phyloP scores from a whole-genome alignment of 92 coral and sea anemone genomes.

The Palythoa caribaeorum region DNA sequence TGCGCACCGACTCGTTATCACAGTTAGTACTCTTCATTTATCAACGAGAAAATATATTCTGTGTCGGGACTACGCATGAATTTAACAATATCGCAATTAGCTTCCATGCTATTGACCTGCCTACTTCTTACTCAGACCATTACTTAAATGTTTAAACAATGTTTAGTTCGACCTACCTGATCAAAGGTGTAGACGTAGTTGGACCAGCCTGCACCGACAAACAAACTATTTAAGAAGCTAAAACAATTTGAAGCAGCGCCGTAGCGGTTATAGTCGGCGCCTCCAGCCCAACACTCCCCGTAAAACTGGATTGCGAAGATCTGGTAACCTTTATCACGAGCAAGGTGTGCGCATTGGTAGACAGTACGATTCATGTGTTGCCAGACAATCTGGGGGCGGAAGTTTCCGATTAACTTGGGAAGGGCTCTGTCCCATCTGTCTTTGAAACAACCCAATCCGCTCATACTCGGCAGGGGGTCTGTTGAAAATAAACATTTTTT shows the following conservation, averaged over 20 bases:
- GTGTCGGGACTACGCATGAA: too few relatives aligned
- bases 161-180: slow-evolving; percentile 29
- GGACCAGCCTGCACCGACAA: slow-evolving; percentile 64
- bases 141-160: neutral
- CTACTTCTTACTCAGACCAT: too few relatives aligned
- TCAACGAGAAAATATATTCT: too few relatives aligned
- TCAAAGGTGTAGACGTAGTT: slow-evolving; percentile 57
- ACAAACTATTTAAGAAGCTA: neutral
- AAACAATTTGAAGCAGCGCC: slow-evolving; percentile 52
- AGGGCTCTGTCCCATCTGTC: slow-evolving; percentile 43
- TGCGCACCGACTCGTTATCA: too few relatives aligned
- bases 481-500: slow-evolving; percentile 18
- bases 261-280: slow-evolving; percentile 11
- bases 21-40: too few relatives aligned
- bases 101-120: too few relatives aligned
- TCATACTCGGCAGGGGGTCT: slow-evolving; percentile 58
- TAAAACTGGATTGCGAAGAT: slow-evolving; percentile 73
- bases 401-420: slow-evolving; percentile 17
- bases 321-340: slow-evolving; percentile 57
- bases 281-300: slow-evolving; percentile 74
- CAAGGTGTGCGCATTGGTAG: slow-evolving; percentile 70
- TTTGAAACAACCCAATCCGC: slow-evolving; percentile 58
- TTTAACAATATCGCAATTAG: too few relatives aligned
- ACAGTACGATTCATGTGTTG: slow-evolving; percentile 53
- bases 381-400: slow-evolving; percentile 63